Percentiles rank a stretch among this genome's conserved stretches.
Evolutionary conservation across 1,140 invertebrate genomes (phyloP).

Genomic region (Papilio glaucus): DNA sequence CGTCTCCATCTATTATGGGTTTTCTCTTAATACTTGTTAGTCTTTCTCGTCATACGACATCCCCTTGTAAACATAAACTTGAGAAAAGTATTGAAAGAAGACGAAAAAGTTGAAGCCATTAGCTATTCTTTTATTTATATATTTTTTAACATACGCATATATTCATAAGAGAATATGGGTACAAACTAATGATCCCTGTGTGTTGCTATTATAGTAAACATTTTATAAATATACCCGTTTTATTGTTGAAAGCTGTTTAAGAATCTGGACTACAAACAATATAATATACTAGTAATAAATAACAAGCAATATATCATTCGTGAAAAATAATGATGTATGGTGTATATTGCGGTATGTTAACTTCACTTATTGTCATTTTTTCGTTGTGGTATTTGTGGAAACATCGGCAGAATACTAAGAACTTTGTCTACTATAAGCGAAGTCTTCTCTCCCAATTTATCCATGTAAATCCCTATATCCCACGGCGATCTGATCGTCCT

Average conservation of each 20-base stretch:
- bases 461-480: slow-evolving; percentile 47
- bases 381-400: slow-evolving; percentile 51
- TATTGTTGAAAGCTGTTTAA: neutral
- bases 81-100: neutral
- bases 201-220: neutral
- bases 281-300: neutral
- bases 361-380: slow-evolving; percentile 39
- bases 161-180: neutral
- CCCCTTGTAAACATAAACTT: neutral
- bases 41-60: too few relatives aligned
- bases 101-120: neutral
- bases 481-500: slow-evolving; percentile 57
- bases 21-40: too few relatives aligned
- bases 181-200: neutral
- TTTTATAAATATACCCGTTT: neutral
- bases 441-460: slow-evolving; percentile 55
- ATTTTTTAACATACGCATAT: neutral
- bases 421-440: slow-evolving; percentile 50
- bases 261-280: neutral
- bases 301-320: neutral
- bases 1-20: too few relatives aligned
- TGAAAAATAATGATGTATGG: neutral
- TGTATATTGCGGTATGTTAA: neutral
- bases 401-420: slow-evolving; percentile 59
- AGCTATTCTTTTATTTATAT: neutral